phyloP scores from a whole-genome alignment of 2,888 invertebrate genomes.

The Apamea epomidion region DNA sequence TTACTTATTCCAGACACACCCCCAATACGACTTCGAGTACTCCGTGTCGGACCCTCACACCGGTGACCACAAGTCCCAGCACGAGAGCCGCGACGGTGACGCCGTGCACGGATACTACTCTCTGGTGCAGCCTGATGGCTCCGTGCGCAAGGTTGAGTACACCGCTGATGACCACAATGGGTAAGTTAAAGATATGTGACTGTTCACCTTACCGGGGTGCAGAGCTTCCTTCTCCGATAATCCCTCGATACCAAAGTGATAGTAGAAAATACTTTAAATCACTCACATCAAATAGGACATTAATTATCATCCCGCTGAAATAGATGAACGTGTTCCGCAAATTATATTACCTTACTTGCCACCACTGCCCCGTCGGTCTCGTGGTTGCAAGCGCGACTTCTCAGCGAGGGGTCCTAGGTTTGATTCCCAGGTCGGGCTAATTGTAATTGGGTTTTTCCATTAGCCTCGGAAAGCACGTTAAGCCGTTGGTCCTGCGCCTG shows the following conservation, averaged over 20 bases:
- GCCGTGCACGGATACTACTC: constrained; percentile 88
- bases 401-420: too few relatives aligned
- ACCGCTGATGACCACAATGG: constrained; percentile 90
- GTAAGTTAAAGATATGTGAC: constrained; percentile 73
- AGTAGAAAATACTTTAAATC: neutral
- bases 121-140: constrained; percentile 89
- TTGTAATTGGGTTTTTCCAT: too few relatives aligned
- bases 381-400: too few relatives aligned
- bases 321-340: neutral
- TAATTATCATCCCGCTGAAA: neutral
- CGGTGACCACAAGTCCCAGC: constrained; percentile 89
- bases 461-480: too few relatives aligned
- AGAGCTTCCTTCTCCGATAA: neutral
- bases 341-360: neutral
- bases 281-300: too few relatives aligned
- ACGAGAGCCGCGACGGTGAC: constrained; percentile 89
- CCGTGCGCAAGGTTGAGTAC: constrained; percentile 89
- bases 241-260: neutral
- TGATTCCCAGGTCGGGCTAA: too few relatives aligned
- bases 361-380: too few relatives aligned
- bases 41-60: constrained; percentile 90
- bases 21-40: constrained; percentile 88
- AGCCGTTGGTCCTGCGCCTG: too few relatives aligned
- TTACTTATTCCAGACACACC: constrained; percentile 76
- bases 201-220: neutral